Evolutionary conservation across 2,797 vertebrate species (phyloP), one percentile per base, ranked within the genome.

Genomic region (Dryobates pubescens): DNA sequence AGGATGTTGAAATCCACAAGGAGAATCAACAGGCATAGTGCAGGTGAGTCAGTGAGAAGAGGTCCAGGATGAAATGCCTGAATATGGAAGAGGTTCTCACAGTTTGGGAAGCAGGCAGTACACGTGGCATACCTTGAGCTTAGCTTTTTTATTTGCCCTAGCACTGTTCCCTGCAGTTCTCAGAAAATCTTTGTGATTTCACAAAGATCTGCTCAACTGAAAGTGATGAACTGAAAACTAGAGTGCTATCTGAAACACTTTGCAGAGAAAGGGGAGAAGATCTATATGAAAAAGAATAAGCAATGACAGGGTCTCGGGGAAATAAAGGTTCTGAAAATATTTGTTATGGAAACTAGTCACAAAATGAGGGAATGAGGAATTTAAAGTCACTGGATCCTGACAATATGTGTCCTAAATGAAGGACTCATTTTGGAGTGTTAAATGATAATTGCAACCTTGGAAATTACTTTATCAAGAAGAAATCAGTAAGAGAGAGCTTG

Each of bases 391-490:
- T 45, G 49, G 86, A 70, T 93, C 70, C 34, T 87, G 82, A 88
- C 65, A 86, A 45, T 61, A n/a, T 81, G 68, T 88, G 54, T 79
- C 89, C 77, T 86, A 79, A 94, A 73, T 18, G 30, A 73, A 92
- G 70, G 64, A 56, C 77, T 86, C 43, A 23, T 89, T 88, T 93
- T 83, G 34, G 61, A 88, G 63, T 67, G 77, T 92, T 91, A 88
- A 88, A 61, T 86, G 59, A 64, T 95, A 82, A 92, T 73, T 89
- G 82, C 94, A 93, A 78, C 80, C 91, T 93, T 78, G 82, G 63
- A 89, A 88, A 88, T 81, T 14, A 69, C 82, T 93, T 89, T 87
- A 93, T 91, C 91, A 85, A 86, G 87, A 92, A 86, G 91, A 93
- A 96, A 93, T 92, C 91, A 82, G 88, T 77, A 47, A 88, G 90